Conservation (phyloP, 1,140 invertebrate genomes). For the Lepidurus arcticus region DNA sequence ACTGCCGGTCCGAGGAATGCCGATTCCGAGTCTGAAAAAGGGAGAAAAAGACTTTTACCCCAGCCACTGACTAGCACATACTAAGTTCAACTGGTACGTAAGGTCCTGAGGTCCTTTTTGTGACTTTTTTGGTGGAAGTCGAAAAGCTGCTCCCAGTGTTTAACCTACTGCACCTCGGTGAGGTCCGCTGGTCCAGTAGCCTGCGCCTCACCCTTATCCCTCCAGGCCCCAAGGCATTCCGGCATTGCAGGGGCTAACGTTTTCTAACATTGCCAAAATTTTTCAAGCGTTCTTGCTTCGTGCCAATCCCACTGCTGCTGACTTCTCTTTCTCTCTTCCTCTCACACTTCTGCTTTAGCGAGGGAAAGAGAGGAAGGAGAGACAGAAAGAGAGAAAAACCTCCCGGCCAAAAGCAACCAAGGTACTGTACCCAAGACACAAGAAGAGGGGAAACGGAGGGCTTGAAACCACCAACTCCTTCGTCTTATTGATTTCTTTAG, state of each 20-base stretch:
- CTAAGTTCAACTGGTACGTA: no score
- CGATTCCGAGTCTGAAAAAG: no score
- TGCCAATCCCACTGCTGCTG: background rate
- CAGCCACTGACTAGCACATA: no score
- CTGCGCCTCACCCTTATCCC: background rate
- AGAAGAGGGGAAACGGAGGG: background rate
- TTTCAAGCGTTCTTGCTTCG: background rate
- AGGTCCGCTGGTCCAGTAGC: background rate
- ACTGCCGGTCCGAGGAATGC: no score
- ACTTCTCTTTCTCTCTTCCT: background rate
- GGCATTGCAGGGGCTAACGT: background rate
- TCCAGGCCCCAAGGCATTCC: background rate
- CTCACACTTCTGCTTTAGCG: background rate
- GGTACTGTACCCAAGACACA: background rate
- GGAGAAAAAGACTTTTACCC: no score
- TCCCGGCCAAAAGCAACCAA: background rate
- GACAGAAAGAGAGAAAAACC: background rate
- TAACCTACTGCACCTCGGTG: background rate
- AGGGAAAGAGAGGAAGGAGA: background rate
- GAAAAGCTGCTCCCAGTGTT: background rate
- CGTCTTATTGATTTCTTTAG: constrained; percentile 22
- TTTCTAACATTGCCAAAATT: background rate
- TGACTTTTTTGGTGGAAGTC: no score
- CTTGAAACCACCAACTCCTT: constrained; percentile 1
- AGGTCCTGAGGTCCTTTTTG: no score